Evolutionary conservation across 1,140 invertebrate genomes (phyloP).

Genomic region (Pollicipes pollicipes): DNA sequence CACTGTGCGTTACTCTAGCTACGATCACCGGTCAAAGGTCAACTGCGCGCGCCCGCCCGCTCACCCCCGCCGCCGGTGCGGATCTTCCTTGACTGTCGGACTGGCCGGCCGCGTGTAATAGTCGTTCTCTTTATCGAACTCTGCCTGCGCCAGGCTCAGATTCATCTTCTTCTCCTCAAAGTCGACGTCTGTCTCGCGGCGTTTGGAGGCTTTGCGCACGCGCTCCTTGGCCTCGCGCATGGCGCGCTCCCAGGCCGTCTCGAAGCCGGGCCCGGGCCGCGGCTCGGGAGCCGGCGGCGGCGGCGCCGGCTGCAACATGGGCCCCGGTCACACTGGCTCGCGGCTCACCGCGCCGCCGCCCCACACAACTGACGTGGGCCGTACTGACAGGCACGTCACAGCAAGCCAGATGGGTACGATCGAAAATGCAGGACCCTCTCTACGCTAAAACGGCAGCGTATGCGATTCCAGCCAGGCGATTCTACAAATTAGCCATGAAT

Average conservation of each 20-base stretch:
- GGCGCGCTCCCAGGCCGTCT: constrained; percentile 86
- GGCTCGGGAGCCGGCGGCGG: constrained; percentile 6
- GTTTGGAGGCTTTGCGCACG: constrained; percentile 69
- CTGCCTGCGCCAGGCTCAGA: constrained; percentile 58
- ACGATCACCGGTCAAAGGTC: constrained; percentile 5
- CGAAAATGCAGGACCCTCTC: too few species aligned
- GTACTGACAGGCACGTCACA: too few species aligned
- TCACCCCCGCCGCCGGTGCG: neutral
- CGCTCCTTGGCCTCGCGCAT: constrained; percentile 79
- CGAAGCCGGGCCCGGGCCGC: constrained; percentile 23
- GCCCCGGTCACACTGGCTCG: constrained; percentile 4
- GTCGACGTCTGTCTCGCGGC: constrained; percentile 86
- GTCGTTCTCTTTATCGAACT: constrained; percentile 73
- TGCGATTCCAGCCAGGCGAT: too few species aligned
- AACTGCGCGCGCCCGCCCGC: neutral
- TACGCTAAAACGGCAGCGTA: too few species aligned
- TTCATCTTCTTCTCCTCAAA: constrained; percentile 95
- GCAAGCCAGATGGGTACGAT: too few species aligned
- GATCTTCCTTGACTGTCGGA: constrained; percentile 9
- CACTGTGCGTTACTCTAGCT: constrained; percentile 10
- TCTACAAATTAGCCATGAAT: too few species aligned
- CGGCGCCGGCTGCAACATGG: neutral
- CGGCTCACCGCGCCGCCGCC: too few species aligned
- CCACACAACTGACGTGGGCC: too few species aligned
- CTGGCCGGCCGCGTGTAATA: constrained; percentile 47